These are phyloP conservation scores for Drosophila dives DNA, from an alignment of 2,888 invertebrate species.

Conservation along the genomic window DNA sequence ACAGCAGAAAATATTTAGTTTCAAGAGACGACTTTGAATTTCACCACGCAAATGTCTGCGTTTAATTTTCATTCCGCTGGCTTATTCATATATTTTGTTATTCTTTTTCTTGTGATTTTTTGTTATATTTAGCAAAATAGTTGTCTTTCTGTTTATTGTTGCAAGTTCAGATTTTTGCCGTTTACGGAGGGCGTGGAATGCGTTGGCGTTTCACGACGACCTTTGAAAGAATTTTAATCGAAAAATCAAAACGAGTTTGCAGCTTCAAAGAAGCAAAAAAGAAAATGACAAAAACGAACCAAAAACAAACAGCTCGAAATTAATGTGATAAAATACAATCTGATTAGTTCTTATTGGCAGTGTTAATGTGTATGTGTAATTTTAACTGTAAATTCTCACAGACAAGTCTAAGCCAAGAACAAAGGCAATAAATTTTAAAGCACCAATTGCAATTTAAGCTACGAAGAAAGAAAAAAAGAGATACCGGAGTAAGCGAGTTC, in stretches of 20 bases:
- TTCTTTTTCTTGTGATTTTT: constrained; percentile 13
- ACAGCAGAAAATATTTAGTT: constrained; percentile 34
- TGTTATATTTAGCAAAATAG: constrained; percentile 34
- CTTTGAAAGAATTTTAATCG: constrained; percentile 67
- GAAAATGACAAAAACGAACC: constrained; percentile 3
- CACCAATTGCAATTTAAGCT: constrained; percentile 42
- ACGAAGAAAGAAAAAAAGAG: constrained; percentile 7
- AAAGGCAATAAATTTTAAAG: constrained; percentile 42
- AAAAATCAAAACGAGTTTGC: constrained; percentile 56
- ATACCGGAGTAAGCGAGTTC: constrained; percentile 2
- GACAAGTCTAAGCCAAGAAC: constrained; percentile 32
- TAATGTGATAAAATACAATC: constrained; percentile 39
- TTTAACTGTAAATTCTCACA: constrained; percentile 53
- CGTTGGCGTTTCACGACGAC: constrained; percentile 53
- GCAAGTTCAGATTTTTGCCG: constrained; percentile 33
- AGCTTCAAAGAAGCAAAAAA: constrained; percentile 30
- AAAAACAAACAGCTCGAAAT: constrained; percentile 11
- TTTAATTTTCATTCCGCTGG: constrained; percentile 55
- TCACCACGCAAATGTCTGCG: constrained; percentile 67
- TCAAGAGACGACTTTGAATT: constrained; percentile 63
- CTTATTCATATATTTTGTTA: constrained; percentile 15
- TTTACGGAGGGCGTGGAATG: constrained; percentile 21
- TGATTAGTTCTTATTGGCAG: constrained; percentile 50
- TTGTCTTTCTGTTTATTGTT: constrained; percentile 47
- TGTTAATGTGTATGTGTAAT: neutral